Percentiles rank a stretch among this genome's conserved stretches.
Conservation (phyloP, 64 coral and sea anemone genomes). For the Stichodactyla mertensii region DNA sequence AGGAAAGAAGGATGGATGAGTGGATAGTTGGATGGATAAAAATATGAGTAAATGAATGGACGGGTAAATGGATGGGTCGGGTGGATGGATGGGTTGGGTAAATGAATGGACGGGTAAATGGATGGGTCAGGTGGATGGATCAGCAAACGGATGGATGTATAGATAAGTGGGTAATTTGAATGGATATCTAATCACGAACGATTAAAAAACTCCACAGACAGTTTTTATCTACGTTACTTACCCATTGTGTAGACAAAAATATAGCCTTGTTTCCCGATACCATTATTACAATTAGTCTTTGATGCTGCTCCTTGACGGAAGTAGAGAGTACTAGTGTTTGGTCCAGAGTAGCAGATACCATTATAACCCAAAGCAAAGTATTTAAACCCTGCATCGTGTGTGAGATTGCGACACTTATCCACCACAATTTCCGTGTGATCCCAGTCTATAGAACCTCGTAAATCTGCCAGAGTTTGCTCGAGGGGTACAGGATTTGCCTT, state of each 20-base stretch:
- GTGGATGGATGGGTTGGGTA: no score
- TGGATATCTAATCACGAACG: no score
- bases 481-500: constrained; percentile 15
- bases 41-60: no score
- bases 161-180: no score
- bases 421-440: constrained; percentile 27
- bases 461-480: constrained; percentile 15
- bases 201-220: not conserved
- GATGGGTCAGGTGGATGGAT: no score
- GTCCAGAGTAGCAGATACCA: constrained; percentile 37
- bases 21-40: no score
- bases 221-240: not conserved
- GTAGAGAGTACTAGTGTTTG: not conserved
- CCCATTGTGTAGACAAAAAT: constrained; percentile 1
- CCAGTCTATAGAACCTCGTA: constrained; percentile 11
- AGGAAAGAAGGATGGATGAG: no score
- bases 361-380: constrained; percentile 36
- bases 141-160: no score
- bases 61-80: no score
- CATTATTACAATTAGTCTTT: not conserved
- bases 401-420: constrained; percentile 19
- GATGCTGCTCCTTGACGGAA: not conserved
- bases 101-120: no score
- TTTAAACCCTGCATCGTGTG: constrained; percentile 9
- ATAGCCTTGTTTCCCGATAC: not conserved